A percentile compares a stretch with the other conserved stretches of the same genome.
Evolutionary conservation across 2,888 invertebrate genomes (phyloP).

Genomic region (Tuberolachnus salignus): DNA sequence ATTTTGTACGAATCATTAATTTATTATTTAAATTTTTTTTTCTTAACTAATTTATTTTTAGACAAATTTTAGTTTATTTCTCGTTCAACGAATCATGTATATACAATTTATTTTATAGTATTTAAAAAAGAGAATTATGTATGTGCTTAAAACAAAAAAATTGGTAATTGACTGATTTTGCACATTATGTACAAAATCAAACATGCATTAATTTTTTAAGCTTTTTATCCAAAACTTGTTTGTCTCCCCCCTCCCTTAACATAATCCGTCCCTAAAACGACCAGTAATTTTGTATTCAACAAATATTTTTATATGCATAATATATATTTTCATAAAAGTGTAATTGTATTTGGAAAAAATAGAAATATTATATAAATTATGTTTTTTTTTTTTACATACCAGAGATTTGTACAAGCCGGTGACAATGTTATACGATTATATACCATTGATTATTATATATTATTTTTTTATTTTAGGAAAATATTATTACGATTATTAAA

Average conservation of each 20-base stretch:
- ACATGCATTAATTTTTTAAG: neutral
- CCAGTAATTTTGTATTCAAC: conserved; percentile 6
- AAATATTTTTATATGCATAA: conserved; percentile 16
- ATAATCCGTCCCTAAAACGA: neutral
- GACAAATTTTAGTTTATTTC: conserved; percentile 28
- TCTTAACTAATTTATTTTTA: conserved; percentile 44
- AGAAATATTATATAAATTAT: neutral
- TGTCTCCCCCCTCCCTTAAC: neutral
- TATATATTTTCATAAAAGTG: conserved; percentile 13
- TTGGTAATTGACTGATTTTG: conserved; percentile 42
- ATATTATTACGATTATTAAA: conserved; percentile 34
- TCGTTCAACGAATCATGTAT: conserved; percentile 27
- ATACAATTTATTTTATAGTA: conserved; percentile 24
- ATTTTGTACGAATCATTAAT: conserved; percentile 25
- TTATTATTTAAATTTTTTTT: conserved; percentile 13
- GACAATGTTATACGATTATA: conserved; percentile 35
- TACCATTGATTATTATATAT: conserved; percentile 51
- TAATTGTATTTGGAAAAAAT: neutral
- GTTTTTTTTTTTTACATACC: neutral
- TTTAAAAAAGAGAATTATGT: neutral
- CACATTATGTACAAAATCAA: conserved; percentile 21
- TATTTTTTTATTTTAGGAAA: conserved; percentile 45
- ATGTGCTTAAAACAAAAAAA: conserved; percentile 25
- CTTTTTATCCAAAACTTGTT: neutral
- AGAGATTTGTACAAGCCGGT: neutral